Evolutionary conservation across 2,888 invertebrate species (phyloP).

Genomic region (Megaustenia siamemsis): DNA sequence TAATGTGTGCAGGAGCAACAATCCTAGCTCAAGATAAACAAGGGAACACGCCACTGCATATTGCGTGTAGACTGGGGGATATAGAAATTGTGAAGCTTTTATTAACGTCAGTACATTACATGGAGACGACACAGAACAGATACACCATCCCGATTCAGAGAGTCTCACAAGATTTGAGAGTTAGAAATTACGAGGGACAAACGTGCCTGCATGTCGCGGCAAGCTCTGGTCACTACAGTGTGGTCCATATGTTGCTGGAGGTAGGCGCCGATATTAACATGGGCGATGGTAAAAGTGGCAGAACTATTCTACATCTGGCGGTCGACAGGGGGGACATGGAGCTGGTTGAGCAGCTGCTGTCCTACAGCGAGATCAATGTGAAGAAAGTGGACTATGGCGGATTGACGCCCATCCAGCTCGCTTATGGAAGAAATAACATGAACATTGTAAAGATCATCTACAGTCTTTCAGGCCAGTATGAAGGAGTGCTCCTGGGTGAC

Average conservation of each 20-base stretch:
- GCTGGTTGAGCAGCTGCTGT: slow-evolving; percentile 11
- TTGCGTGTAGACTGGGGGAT: slow-evolving; percentile 50
- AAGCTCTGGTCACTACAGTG: not conserved
- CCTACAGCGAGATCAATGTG: not conserved
- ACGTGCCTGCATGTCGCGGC: slow-evolving; percentile 55
- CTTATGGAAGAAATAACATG: slow-evolving; percentile 29
- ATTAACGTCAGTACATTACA: slow-evolving; percentile 46
- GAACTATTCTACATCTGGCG: slow-evolving; percentile 49
- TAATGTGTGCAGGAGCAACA: slow-evolving; percentile 50
- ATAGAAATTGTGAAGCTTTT: slow-evolving; percentile 31
- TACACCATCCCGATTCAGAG: slow-evolving; percentile 80
- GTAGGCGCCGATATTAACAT: slow-evolving; percentile 53
- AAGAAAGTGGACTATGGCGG: slow-evolving; percentile 28
- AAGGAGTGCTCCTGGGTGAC: not conserved
- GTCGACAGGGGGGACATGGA: slow-evolving; percentile 37
- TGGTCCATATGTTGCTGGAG: slow-evolving; percentile 47
- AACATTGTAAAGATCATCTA: slow-evolving; percentile 12
- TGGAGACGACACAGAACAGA: slow-evolving; percentile 70
- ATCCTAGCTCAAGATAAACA: slow-evolving; percentile 47
- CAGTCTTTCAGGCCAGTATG: not conserved
- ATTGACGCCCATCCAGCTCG: slow-evolving; percentile 33
- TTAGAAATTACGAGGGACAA: slow-evolving; percentile 85
- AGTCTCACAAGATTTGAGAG: slow-evolving; percentile 85
- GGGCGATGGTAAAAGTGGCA: slow-evolving; percentile 54
- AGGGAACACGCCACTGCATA: slow-evolving; percentile 56